Base-by-base conservation (phyloP, 2,797 vertebrate genomes). In the Danio choprae region DNA sequence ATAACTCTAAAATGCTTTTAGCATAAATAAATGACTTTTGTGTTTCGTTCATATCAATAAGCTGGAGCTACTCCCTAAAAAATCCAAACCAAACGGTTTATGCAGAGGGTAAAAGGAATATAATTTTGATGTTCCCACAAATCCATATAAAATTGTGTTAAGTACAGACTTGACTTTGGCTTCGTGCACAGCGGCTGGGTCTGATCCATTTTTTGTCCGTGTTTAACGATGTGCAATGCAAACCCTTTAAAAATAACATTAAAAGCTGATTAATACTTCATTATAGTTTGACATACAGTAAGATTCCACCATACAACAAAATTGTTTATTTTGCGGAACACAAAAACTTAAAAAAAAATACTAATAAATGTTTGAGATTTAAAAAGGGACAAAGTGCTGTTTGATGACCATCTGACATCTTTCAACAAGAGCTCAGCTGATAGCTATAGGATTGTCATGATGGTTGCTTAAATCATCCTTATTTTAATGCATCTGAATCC, bases 361-460 rank as follows among this genome's bases (percentile, higher is more conserved):
- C n/a, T n/a, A 44, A 46, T 46, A 92, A 86, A 89, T 91, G 87
- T 91, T 85, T 92, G 89, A 91, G 87, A 86, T 91, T 88, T 91
- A 91, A 90, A 93, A 93, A 93, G 89, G 87, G 89, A 92, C 92
- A 94, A 95, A 95, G 94, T 95, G 93, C 93, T 86, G 90, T 91
- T 92, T 88, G 90, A 91, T 89, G 91, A 90, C 88, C 91, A 86
- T 91, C 86, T 87, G 87, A 84, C 87, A 85, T 89, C 82, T 89
- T 83, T 84, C 83, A 84, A 85, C 85, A 88, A 88, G 85, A 79
- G 90, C 87, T 90, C 86, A 84, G 89, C 86, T 89, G 89, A 77
- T 56, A 67, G 50, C 62, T 58, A 80, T 22, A 80, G 90, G 94
- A 95, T 95, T 95, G 94, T 95, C 94, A 80, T 92, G 90, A 91